A percentile compares a stretch with the other conserved stretches of the same genome.
Conservation (phyloP, 2,797 vertebrate species). For the Somateria mollissima region DNA sequence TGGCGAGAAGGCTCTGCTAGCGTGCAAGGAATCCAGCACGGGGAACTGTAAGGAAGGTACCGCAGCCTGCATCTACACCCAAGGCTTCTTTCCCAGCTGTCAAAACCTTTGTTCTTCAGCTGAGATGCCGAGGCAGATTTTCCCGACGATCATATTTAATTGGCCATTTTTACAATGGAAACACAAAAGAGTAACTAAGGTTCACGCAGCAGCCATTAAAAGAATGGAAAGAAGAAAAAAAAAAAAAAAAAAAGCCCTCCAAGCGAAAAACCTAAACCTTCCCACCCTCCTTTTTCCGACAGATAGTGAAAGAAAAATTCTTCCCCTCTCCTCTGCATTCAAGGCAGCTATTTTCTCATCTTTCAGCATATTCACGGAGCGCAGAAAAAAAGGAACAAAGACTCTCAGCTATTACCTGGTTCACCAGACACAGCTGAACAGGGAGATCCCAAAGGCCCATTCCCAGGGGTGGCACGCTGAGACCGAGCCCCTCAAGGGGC, state of each 20-base stretch:
- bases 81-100: conserved; percentile 57
- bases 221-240: fast-evolving
- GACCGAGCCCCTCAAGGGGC: not conserved
- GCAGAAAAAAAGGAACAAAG: conserved; percentile 67
- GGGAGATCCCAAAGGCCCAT: conserved; percentile 36
- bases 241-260: fast-evolving
- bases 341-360: conserved; percentile 51
- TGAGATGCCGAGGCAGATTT: conserved; percentile 43
- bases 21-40: not conserved
- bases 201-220: not conserved
- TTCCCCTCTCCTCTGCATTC: not conserved
- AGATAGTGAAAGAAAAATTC: not conserved
- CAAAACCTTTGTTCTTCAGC: conserved; percentile 80
- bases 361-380: not conserved
- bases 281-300: not conserved
- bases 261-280: not conserved
- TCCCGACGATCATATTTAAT: conserved; percentile 30
- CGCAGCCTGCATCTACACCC: conserved; percentile 31
- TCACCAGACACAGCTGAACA: conserved; percentile 42
- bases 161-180: conserved; percentile 18
- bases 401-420: conserved; percentile 72
- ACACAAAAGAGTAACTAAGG: conserved; percentile 11
- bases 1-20: not conserved
- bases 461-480: conserved; percentile 4
- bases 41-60: conserved; percentile 30